These are phyloP conservation scores for Orthosia incerta DNA, from an alignment of 2,888 invertebrate species.

Conservation along the genomic window DNA sequence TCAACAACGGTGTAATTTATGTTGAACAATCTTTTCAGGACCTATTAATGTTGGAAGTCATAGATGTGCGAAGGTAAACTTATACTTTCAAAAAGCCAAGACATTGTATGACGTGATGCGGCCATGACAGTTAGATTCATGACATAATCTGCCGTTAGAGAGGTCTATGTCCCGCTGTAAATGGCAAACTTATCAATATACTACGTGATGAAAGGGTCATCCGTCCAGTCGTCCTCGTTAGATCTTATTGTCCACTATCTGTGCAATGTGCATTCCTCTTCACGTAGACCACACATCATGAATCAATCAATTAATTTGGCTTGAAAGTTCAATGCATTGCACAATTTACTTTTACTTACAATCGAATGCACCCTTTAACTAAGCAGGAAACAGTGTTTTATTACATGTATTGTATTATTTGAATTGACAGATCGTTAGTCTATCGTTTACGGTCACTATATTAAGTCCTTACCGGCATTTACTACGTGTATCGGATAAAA, in stretches of 20 bases:
- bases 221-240: neutral
- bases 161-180: neutral
- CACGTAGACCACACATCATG: neutral
- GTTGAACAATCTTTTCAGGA: neutral
- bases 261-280: neutral
- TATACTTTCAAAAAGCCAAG: constrained; percentile 8
- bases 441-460: constrained; percentile 31
- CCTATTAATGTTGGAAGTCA: neutral
- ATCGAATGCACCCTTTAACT: constrained; percentile 7
- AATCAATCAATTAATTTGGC: neutral
- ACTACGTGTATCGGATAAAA: constrained; percentile 12
- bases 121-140: constrained; percentile 19
- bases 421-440: constrained; percentile 32
- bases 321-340: neutral
- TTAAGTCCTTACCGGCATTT: constrained; percentile 28
- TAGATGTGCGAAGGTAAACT: neutral
- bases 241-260: neutral
- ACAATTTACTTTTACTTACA: neutral
- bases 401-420: constrained; percentile 32
- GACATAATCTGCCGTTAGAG: constrained; percentile 1
- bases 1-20: neutral
- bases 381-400: constrained; percentile 24
- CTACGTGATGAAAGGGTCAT: neutral
- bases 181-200: neutral
- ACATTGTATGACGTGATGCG: constrained; percentile 1